Evolutionary conservation across 2,888 invertebrate species (phyloP).

Genomic region (Nymphalis c-album): DNA sequence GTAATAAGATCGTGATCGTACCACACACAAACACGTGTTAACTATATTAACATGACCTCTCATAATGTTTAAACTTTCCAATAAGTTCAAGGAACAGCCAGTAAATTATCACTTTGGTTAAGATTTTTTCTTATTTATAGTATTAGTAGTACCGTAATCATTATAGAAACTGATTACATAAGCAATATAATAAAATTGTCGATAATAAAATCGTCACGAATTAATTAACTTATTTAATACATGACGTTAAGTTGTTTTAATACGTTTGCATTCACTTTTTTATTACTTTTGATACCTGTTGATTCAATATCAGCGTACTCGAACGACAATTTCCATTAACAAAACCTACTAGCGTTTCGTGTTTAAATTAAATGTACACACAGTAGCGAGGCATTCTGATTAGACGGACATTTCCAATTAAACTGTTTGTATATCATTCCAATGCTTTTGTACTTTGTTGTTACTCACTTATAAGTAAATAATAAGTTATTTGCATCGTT

Average conservation of each 20-base stretch:
- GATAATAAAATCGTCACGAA: no score
- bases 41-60: constrained; percentile 10
- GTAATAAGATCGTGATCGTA: constrained; percentile 19
- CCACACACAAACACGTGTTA: constrained; percentile 16
- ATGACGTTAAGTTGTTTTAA: neutral
- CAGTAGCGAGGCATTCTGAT: constrained; percentile 4
- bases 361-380: constrained; percentile 27
- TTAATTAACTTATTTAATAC: neutral
- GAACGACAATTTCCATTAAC: constrained; percentile 22
- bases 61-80: constrained; percentile 11
- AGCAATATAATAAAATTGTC: no score
- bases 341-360: constrained; percentile 6
- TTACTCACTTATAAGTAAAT: neutral
- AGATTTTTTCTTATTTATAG: no score
- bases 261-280: neutral
- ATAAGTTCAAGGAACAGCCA: neutral
- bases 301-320: constrained; percentile 13
- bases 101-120: no score
- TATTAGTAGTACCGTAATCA: no score
- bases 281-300: constrained; percentile 14
- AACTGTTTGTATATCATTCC: constrained; percentile 15
- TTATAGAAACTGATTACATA: no score
- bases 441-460: neutral
- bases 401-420: constrained; percentile 16
- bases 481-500: no score